phyloP scores from a whole-genome alignment of 64 coral and sea anemone genomes.

The Catalaphyllia jardinei region DNA sequence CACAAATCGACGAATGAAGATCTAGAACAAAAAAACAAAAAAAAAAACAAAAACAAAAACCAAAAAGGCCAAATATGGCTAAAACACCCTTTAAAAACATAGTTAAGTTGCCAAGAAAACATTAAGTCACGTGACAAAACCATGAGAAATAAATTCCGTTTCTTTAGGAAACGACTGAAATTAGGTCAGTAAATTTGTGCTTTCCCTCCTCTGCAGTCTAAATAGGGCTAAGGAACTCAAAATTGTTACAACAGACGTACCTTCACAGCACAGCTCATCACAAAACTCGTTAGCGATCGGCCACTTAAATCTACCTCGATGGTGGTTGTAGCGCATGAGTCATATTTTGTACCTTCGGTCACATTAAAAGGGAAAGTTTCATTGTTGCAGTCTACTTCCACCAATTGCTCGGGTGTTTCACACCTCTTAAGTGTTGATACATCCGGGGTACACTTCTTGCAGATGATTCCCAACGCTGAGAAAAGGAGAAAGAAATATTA shows the following conservation, averaged over 20 bases:
- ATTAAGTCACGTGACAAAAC: too few relatives aligned
- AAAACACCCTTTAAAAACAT: too few relatives aligned
- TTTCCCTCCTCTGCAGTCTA: too few relatives aligned
- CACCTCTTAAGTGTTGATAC: not conserved
- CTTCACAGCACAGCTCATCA: not conserved
- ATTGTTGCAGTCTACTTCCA: not conserved
- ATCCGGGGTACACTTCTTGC: not conserved
- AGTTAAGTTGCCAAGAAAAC: too few relatives aligned
- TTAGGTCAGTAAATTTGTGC: too few relatives aligned
- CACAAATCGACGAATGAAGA: too few relatives aligned
- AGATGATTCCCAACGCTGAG: slow-evolving; percentile 3
- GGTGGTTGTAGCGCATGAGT: not conserved
- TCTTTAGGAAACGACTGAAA: too few relatives aligned
- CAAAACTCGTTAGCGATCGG: not conserved
- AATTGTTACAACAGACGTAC: not conserved
- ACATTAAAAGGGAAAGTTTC: not conserved
- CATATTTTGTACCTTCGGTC: not conserved
- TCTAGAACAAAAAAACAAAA: too few relatives aligned
- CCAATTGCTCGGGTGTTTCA: not conserved
- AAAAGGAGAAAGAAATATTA: not conserved
- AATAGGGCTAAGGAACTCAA: not conserved
- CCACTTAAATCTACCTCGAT: not conserved
- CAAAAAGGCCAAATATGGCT: too few relatives aligned
- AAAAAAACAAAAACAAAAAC: too few relatives aligned
- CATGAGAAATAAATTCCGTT: too few relatives aligned